Base-by-base conservation (phyloP, 2,888 invertebrate species). In the Eledona agricola region DNA sequence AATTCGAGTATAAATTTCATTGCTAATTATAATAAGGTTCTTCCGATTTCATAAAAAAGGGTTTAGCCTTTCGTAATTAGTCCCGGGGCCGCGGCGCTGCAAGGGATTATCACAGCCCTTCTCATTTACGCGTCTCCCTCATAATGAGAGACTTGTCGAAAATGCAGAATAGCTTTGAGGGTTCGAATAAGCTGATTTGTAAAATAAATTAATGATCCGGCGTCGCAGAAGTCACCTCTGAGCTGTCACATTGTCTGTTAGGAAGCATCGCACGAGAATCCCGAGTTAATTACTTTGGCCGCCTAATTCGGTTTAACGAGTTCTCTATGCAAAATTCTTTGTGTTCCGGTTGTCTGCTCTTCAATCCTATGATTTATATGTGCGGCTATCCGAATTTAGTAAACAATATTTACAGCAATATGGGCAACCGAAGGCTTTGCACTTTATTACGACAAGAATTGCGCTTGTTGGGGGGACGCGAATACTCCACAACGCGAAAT, bases 181-280 rank as follows among this genome's bases (percentile, higher is more conserved):
- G 71, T 69, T 70, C 69, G 69, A 71, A 70, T 76, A 76, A 76
- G 76, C 76, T 75, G 75, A 75, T 75, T 76, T 75, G 73, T 73
- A 74, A 75, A 75, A 75, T 74, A 75, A 75, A 76, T 75, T 75
- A 75, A 75, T 75, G 76, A 76, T 74, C 72, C 67, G 67, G 69
- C 69, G 74, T 74, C 71, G 70, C 72, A 72, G 67, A 70, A 74
- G 74, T 75, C 75, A 73, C 74, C 74, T 75, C 72, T 58, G 62
- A 70, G 70, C 72, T 74, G 75, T 74, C 75, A 74, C 73, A 72
- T 73, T 74, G 74, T 72, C 72, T 74, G 72, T 72, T 70, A 70
- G 71, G 69, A 69, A 67, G 65, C 69, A 66, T 63, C 59, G 64
- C 64, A 66, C 61, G 62, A 64, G 66, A 67, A 68, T 70, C 72